A percentile compares a stretch with the other conserved stretches of the same genome.
Conservation (phyloP, 2,888 invertebrate species). For the Pseudococcus longispinus region DNA sequence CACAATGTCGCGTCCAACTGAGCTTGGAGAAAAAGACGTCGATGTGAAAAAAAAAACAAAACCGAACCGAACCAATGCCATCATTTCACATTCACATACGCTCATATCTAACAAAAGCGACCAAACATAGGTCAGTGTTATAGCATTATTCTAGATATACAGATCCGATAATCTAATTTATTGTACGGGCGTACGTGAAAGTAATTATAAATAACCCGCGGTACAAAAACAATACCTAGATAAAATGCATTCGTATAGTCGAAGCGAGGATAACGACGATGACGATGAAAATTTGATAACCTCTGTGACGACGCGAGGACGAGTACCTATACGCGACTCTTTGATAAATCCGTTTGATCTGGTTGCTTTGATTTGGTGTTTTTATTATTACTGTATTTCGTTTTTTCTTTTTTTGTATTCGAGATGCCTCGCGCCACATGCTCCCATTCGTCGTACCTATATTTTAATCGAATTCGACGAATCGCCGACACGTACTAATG, state of each 20-base stretch:
- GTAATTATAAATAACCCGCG: slow-evolving; percentile 25
- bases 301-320: neutral
- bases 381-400: neutral
- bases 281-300: slow-evolving; percentile 31
- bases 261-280: neutral
- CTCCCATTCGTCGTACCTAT: slow-evolving; percentile 15
- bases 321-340: neutral
- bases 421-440: neutral
- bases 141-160: slow-evolving; percentile 8
- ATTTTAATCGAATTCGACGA: slow-evolving; percentile 23
- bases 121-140: slow-evolving; percentile 31
- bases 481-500: slow-evolving; percentile 24
- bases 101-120: neutral
- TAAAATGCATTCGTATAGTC: slow-evolving; percentile 25
- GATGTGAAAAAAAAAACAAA: neutral
- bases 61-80: neutral
- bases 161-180: slow-evolving; percentile 14
- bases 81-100: neutral
- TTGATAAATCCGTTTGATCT: slow-evolving; percentile 21
- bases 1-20: slow-evolving; percentile 28
- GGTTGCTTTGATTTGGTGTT: too few species aligned
- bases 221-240: slow-evolving; percentile 12
- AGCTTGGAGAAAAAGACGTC: neutral
- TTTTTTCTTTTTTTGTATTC: slow-evolving; percentile 8
- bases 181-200: slow-evolving; percentile 26